Base-by-base conservation (phyloP, 2,113 vertebrate genomes). In the Nymphicus hollandicus region DNA sequence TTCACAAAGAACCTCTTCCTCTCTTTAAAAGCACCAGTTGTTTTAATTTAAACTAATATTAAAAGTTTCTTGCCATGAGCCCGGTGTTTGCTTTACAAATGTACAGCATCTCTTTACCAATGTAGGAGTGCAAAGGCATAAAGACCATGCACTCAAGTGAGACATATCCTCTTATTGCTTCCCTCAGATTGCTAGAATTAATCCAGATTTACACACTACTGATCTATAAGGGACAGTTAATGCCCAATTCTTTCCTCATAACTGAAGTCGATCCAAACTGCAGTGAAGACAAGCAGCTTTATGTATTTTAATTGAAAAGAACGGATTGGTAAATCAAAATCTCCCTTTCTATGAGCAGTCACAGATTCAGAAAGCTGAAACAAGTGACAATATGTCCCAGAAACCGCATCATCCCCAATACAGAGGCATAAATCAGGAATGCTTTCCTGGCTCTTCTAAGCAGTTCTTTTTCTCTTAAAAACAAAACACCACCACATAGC, bases 1-100 rank as follows among this genome's bases (percentile, higher is more conserved):
- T 96, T 96, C 76, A 92, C 87, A 95, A 86, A 94, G 83, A 96
- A 46, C 44, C 37, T 91, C 86, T 89, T 91, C 92, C 92, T 85
- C 61, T 64, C 58, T 79, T 88, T 55, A 64, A 90, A 89, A 86
- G 47, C 60, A 66, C 24, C 41, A 70, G 55, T 94, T 78, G 64
- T 74, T 83, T n/a, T 71, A 74, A 86, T 89, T 92, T 89, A 93
- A 95, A 78, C 79, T 86, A 23, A 68, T 84, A 88, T 68, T 88
- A 73, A 81, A 63, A 77, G 60, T 90, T 81, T 83, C 83, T 86
- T 90, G 33, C 35, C 60, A n/a, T 2, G 4, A 47, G 22, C 23
- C 44, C 85, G 47, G 17, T 78, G 39, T 52, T 19, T 3, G 61
- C 66, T 86, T 11, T 35, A 46, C 27, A 82, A 74, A 18, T 61